Base-by-base conservation (phyloP, 2,797 vertebrate genomes). In the Podargus strigoides region DNA sequence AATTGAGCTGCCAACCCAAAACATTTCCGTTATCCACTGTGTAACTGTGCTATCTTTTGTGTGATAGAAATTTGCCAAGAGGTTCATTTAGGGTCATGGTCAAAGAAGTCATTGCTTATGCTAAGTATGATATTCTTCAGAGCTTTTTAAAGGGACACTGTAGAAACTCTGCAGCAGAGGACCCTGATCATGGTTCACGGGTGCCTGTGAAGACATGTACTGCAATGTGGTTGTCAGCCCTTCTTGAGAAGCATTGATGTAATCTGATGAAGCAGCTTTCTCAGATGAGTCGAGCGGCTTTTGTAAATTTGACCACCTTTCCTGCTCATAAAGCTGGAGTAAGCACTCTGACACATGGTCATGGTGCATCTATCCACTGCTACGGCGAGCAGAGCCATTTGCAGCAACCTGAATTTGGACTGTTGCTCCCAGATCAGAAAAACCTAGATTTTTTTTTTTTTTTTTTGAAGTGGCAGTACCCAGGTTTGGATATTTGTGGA, bases 1-100 rank as follows among this genome's bases (percentile, higher is more conserved):
- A 90, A 94, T 77, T 76, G 72, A 91, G 46, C 95, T 96, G 94
- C 90, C 95, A 93, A 30, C 52, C 69, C 73, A 19, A 91, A 95
- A 83, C 62, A 41, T 88, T 93, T 90, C 83, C 4, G 5, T 90
- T 75, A 63, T 34, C 74, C 53, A 2, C 56, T 47, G 6, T 8
- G 34, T 68, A 18, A 59, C 68, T 84, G 52, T 30, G 42, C 1
- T 87, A 17, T 36, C 59, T 82, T 94, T 91, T 90, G 64, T 80
- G 49, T 75, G 83, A 27, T 39, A 58, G 56, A 63, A 85, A 79
- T 76, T 73, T 78, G 55, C 92, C 58, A 52, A 30, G 67, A 83
- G 60, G 5, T 60, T 85, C 6, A 1, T 64, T 66, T 23, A 7
- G n/a, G 30, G 42, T 84, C 28, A 16, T 78, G 76, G 77, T 83